phyloP scores from a whole-genome alignment of 2,888 invertebrate genomes.

The Drosophila multiciliata region DNA sequence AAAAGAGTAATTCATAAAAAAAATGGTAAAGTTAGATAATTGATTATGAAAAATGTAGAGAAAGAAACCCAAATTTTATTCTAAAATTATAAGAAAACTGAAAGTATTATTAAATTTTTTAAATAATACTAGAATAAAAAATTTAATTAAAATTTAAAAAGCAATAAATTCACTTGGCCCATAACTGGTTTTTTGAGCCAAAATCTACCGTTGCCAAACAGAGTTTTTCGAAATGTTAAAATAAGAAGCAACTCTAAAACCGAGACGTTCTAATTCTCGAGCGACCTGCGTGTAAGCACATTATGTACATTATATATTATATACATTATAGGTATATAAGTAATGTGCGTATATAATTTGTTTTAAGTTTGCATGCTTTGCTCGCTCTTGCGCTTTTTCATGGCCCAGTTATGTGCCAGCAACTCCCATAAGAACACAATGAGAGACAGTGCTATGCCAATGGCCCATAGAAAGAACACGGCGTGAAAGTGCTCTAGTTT shows the following conservation, averaged over 20 bases:
- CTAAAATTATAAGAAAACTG: background rate
- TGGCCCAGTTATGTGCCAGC: conserved; percentile 51
- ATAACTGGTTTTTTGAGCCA: background rate
- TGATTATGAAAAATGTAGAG: too few relatives aligned
- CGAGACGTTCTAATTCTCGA: conserved; percentile 7
- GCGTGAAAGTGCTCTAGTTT: conserved; percentile 81
- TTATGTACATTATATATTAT: background rate
- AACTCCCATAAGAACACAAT: conserved; percentile 70
- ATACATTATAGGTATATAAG: background rate
- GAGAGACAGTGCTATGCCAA: conserved; percentile 71
- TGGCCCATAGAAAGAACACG: conserved; percentile 78
- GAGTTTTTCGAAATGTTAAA: too few relatives aligned
- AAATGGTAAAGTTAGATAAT: background rate
- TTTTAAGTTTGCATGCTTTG: conserved; percentile 44
- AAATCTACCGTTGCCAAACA: background rate
- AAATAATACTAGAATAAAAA: background rate
- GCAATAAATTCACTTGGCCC: background rate
- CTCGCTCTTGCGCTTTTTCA: conserved; percentile 46
- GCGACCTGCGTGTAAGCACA: conserved; percentile 1
- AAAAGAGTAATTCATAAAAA: background rate
- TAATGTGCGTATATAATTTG: background rate
- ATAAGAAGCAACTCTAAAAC: background rate
- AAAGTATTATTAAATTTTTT: background rate
- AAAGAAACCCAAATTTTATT: background rate
- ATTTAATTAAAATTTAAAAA: background rate